A percentile compares a stretch with the other conserved stretches of the same genome.
phyloP scores from a whole-genome alignment of 2,113 vertebrate genomes.

The Protomyctophum bolini region DNA sequence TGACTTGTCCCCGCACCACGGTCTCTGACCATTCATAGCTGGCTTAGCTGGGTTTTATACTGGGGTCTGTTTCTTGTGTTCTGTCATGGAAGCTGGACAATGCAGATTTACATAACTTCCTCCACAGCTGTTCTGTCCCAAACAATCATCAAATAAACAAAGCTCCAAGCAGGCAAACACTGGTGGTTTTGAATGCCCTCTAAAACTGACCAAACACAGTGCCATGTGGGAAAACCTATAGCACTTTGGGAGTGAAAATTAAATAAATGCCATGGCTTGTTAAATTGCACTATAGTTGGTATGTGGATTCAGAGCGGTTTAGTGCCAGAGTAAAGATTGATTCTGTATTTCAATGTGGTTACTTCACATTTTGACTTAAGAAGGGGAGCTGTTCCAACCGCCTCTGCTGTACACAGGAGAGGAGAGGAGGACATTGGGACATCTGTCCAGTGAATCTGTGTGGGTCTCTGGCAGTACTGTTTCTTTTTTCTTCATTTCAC shows the following conservation, averaged over 20 bases:
- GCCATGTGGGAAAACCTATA: neutral
- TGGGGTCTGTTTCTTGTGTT: neutral
- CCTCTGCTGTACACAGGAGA: neutral
- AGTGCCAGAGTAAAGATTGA: too few species aligned
- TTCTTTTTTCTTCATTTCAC: too few species aligned
- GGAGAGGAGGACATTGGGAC: neutral
- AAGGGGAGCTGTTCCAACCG: neutral
- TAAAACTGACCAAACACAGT: conserved; percentile 12
- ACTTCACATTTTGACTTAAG: neutral
- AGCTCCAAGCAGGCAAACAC: conserved; percentile 8
- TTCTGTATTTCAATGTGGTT: too few species aligned
- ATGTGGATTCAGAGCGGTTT: neutral
- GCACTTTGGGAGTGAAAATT: neutral
- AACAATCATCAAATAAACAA: conserved; percentile 29
- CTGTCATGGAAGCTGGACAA: conserved; percentile 1
- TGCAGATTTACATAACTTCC: conserved; percentile 23
- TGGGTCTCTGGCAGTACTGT: too few species aligned
- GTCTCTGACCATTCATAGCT: neutral
- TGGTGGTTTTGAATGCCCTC: conserved; percentile 4
- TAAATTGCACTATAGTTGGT: neutral
- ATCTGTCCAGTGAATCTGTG: neutral
- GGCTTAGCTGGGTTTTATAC: neutral
- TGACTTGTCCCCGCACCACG: neutral
- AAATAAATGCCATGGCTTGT: neutral
- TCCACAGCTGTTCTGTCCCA: conserved; percentile 39